Evolutionary conservation across 2,797 vertebrate genomes (phyloP), one percentile per base, ranked within the genome.

Genomic region (Antennarius maculatus): DNA sequence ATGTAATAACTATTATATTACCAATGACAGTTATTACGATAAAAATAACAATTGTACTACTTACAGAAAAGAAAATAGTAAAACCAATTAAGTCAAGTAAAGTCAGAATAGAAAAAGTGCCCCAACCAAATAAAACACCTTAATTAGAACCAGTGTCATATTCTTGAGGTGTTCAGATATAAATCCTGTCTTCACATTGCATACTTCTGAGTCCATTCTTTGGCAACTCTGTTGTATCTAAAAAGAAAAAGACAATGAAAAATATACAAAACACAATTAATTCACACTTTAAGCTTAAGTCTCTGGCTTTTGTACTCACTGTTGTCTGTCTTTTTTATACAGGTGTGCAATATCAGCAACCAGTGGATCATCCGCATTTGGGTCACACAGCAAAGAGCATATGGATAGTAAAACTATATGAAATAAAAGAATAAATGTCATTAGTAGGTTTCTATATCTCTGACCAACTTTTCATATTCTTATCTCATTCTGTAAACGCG

Each of bases 381-480:
- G 93, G 77, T 94, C 93, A 74, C 93, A 94, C 37, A 94, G 87
- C 84, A 94, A 85, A 47, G 93, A 94, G 86, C 93, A 93, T 76
- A 94, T 93, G 87, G 93, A 94, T 67, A 94, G 76, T 71, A 94
- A 86, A 77, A 94, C 93, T 94, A 69, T 14, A 80, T 74, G 4
- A 43, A 55, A 54, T 48, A 54, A 34, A 55, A 51, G 46, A 53
- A 0, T 0, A 29, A 23, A 50, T 45, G 41, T 55, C 2, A 43
- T 15, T 13, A 71, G 11, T 6, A 31, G 1, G 2, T 60, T 54
- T 52, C 9, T 57, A 23, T 48, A 43, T 54, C 61, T 45, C 7
- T n/a, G 11, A 46, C 28, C 1, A 0, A 49, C 9, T 14, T 55
- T 41, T 51, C 0, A 42, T 48, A 0, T 45, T 60, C 17, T 11